These are phyloP conservation scores for Ancistrus triradiatus DNA, from an alignment of 2,113 vertebrate species.

Conservation along the genomic window DNA sequence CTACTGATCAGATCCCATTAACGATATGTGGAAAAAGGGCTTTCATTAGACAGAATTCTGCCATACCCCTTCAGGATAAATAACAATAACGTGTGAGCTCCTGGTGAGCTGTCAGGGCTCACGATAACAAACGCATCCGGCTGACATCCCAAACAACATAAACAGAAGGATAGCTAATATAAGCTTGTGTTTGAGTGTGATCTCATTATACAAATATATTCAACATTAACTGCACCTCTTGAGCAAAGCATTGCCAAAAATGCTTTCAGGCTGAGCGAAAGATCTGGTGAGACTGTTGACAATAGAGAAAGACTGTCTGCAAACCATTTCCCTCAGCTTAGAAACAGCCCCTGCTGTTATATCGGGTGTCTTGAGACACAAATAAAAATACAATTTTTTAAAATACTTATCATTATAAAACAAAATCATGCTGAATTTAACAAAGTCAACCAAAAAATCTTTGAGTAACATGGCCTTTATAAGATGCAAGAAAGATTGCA, in stretches of 20 bases:
- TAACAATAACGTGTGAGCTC: constrained; percentile 35
- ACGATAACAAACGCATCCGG: constrained; percentile 43
- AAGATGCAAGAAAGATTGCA: neutral
- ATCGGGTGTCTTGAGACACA: neutral
- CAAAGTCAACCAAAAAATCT: neutral
- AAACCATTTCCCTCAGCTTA: neutral
- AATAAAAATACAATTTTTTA: neutral
- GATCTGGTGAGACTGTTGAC: too few species aligned
- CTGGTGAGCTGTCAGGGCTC: constrained; percentile 56
- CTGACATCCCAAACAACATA: constrained; percentile 34
- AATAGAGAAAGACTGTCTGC: too few species aligned
- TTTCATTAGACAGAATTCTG: constrained; percentile 47
- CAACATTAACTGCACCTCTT: constrained; percentile 13
- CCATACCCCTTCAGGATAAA: constrained; percentile 50
- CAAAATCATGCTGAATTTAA: neutral
- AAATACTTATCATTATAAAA: neutral
- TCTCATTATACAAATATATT: constrained; percentile 55
- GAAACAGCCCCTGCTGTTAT: constrained; percentile 5
- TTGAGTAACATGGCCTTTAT: neutral
- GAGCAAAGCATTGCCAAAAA: constrained; percentile 8
- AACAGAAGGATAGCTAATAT: constrained; percentile 52
- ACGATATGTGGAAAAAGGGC: constrained; percentile 34
- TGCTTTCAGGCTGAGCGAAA: too few species aligned
- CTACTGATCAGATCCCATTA: constrained; percentile 23
- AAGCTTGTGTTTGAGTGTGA: constrained; percentile 53